Conservation (phyloP, 2,888 invertebrate species). For the Phorcus lineatus region DNA sequence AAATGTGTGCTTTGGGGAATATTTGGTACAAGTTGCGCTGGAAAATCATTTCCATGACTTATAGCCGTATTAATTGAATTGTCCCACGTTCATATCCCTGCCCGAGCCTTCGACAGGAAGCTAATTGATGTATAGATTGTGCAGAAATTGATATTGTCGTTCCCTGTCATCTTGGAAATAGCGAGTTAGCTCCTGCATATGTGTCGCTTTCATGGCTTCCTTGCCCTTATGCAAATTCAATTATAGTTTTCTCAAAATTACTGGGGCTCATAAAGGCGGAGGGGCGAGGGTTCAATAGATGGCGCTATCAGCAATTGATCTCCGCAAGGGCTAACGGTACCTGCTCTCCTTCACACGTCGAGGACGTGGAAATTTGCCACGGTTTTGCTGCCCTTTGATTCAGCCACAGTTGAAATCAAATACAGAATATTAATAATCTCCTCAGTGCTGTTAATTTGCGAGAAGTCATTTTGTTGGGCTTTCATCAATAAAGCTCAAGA, state of each 20-base stretch:
- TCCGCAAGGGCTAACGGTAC: too few relatives aligned
- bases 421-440: slow-evolving; percentile 37
- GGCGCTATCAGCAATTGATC: background rate
- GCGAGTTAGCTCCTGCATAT: background rate
- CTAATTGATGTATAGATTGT: slow-evolving; percentile 28
- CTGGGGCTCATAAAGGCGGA: background rate
- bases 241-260: slow-evolving; percentile 26
- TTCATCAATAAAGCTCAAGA: background rate
- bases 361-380: slow-evolving; percentile 5
- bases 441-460: slow-evolving; percentile 26
- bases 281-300: slow-evolving; percentile 9
- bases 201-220: background rate
- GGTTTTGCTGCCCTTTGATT: slow-evolving; percentile 3
- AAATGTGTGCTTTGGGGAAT: slow-evolving; percentile 26
- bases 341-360: background rate
- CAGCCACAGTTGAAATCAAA: slow-evolving; percentile 28
- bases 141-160: slow-evolving; percentile 22
- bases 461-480: slow-evolving; percentile 9
- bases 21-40: slow-evolving; percentile 17
- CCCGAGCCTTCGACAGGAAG: background rate
- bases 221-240: slow-evolving; percentile 27
- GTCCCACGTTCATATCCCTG: slow-evolving; percentile 23
- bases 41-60: slow-evolving; percentile 43
- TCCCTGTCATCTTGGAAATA: background rate
- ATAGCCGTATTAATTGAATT: slow-evolving; percentile 40